Conservation (phyloP, 2,888 invertebrate species). For the Drosophila merina region DNA sequence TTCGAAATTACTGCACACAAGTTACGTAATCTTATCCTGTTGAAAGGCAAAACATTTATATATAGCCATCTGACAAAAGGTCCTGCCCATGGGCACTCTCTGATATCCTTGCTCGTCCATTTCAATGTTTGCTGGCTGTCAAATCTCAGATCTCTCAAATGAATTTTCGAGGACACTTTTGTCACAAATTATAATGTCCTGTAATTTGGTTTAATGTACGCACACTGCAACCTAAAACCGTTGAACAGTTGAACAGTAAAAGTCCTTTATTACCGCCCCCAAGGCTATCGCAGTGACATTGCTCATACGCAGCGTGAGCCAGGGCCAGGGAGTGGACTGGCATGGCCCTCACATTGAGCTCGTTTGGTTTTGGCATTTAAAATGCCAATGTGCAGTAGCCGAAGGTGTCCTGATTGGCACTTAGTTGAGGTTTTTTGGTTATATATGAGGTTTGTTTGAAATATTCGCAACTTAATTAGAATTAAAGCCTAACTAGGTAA, state of each 20-base stretch:
- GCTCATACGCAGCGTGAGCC: slow-evolving; percentile 44
- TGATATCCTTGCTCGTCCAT: slow-evolving; percentile 4
- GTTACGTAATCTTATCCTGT: slow-evolving; percentile 5
- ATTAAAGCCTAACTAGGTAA: no score
- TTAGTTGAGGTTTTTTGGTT: no score
- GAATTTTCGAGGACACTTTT: slow-evolving; percentile 45
- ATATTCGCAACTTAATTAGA: no score
- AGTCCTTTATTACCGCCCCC: slow-evolving; percentile 15
- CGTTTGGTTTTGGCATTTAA: not conserved
- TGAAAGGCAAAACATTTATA: slow-evolving; percentile 17
- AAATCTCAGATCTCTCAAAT: slow-evolving; percentile 37
- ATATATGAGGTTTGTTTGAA: no score
- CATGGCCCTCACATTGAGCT: slow-evolving; percentile 9
- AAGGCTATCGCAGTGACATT: slow-evolving; percentile 31
- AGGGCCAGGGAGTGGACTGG: slow-evolving; percentile 1
- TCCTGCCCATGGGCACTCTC: slow-evolving; percentile 18
- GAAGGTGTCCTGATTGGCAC: not conserved
- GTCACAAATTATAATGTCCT: slow-evolving; percentile 54
- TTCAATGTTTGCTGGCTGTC: slow-evolving; percentile 22
- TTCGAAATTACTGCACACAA: slow-evolving; percentile 20
- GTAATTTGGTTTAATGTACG: slow-evolving; percentile 50
- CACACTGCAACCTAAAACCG: slow-evolving; percentile 27
- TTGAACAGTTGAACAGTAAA: slow-evolving; percentile 8
- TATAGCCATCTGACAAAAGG: slow-evolving; percentile 21
- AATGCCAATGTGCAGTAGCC: not conserved